These are phyloP conservation scores for Acanthurus leucopareius DNA, from an alignment of 2,797 vertebrate species.

Conservation along the genomic window DNA sequence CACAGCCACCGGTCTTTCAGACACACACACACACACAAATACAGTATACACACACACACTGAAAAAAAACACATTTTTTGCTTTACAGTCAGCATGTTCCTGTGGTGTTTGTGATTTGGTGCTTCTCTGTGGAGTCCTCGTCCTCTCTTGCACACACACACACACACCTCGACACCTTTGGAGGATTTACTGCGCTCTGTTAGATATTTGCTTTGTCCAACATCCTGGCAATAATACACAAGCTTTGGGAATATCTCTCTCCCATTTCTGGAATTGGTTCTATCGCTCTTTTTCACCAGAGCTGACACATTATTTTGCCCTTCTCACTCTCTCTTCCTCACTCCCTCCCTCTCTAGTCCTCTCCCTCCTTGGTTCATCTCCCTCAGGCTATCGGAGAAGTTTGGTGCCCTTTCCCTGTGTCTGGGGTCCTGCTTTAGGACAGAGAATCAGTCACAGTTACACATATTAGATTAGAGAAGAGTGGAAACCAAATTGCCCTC, in stretches of 20 bases:
- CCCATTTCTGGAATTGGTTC: conserved; percentile 80
- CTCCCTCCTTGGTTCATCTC: conserved; percentile 61
- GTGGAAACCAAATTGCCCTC: conserved; percentile 80
- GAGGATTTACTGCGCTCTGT: conserved; percentile 72
- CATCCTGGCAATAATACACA: conserved; percentile 78
- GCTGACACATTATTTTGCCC: conserved; percentile 78
- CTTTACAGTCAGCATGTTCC: conserved; percentile 76
- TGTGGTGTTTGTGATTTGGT: conserved; percentile 66
- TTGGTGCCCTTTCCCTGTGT: conserved; percentile 76
- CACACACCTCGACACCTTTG: conserved; percentile 54
- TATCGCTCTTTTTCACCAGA: conserved; percentile 77
- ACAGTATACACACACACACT: conserved; percentile 13
- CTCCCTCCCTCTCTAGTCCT: neutral
- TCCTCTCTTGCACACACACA: conserved; percentile 40
- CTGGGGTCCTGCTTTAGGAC: conserved; percentile 78
- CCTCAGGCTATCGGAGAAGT: conserved; percentile 74
- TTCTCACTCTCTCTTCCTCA: conserved; percentile 18
- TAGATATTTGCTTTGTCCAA: conserved; percentile 82
- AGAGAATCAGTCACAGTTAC: conserved; percentile 83
- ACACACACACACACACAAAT: conserved; percentile 33
- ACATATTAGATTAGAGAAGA: conserved; percentile 84
- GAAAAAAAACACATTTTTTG: conserved; percentile 23
- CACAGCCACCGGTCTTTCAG: conserved; percentile 41
- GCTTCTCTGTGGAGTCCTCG: conserved; percentile 33
- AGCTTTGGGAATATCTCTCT: conserved; percentile 81